phyloP scores from a whole-genome alignment of 1,140 invertebrate genomes.

The Papilio aristodemus region DNA sequence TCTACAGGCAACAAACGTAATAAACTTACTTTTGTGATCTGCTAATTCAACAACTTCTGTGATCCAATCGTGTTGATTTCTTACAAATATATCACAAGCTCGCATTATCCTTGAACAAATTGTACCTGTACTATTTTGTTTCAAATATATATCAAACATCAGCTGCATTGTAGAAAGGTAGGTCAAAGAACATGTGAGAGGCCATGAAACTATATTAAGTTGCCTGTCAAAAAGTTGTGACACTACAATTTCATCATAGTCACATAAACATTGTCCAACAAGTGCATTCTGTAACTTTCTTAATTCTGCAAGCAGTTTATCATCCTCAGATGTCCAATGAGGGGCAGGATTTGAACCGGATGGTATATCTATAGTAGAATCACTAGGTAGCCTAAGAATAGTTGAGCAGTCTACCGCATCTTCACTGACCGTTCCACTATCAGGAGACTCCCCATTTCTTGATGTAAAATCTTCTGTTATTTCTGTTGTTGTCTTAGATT shows the following conservation, averaged over 20 bases:
- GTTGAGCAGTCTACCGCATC: conserved; percentile 76
- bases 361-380: conserved; percentile 58
- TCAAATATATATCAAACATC: conserved; percentile 90
- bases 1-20: conserved; percentile 89
- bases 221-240: conserved; percentile 85
- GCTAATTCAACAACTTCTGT: conserved; percentile 90
- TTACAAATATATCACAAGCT: conserved; percentile 88
- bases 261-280: conserved; percentile 88
- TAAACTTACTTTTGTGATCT: conserved; percentile 88
- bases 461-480: conserved; percentile 60
- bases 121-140: conserved; percentile 89
- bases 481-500: conserved; percentile 62
- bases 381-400: conserved; percentile 59
- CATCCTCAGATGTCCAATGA: conserved; percentile 63
- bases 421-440: conserved; percentile 76
- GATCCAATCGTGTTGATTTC: conserved; percentile 89
- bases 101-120: conserved; percentile 90
- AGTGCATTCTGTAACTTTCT: conserved; percentile 82
- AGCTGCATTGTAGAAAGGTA: conserved; percentile 91
- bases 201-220: conserved; percentile 86
- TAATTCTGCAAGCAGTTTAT: conserved; percentile 65
- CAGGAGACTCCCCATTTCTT: conserved; percentile 70
- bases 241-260: conserved; percentile 85
- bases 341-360: conserved; percentile 60
- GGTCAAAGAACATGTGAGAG: conserved; percentile 85